Evolutionary conservation across 2,113 vertebrate genomes (phyloP).

Genomic region (Euleptes europaea): DNA sequence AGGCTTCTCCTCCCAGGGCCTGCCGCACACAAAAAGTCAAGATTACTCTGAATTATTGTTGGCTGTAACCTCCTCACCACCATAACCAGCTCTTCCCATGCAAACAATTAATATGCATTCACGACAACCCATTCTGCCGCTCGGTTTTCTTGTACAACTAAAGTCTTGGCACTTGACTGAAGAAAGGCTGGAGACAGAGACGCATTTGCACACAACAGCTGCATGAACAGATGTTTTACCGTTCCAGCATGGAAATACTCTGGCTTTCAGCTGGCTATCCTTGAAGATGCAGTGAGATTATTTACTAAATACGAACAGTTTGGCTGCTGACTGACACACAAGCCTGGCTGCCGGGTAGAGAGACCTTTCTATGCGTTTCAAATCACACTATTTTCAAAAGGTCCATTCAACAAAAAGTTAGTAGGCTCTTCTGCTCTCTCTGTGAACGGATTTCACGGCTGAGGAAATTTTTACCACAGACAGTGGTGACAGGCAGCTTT

Average conservation of each 20-base stretch:
- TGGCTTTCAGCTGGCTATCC: constrained; percentile 52
- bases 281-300: constrained; percentile 47
- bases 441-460: not conserved
- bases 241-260: constrained; percentile 47
- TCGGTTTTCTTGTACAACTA: constrained; percentile 71
- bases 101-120: constrained; percentile 61
- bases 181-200: constrained; percentile 65
- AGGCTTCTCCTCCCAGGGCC: not conserved
- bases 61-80: constrained; percentile 23
- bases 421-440: not conserved
- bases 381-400: not conserved
- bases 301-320: constrained; percentile 30
- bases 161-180: constrained; percentile 69
- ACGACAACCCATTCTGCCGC: constrained; percentile 65
- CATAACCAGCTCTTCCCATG: constrained; percentile 47
- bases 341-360: not conserved
- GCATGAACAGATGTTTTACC: constrained; percentile 64
- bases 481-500: not conserved
- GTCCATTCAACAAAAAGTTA: not conserved
- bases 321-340: constrained; percentile 21
- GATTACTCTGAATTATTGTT: not conserved
- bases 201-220: constrained; percentile 73
- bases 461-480: not conserved
- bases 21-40: not conserved
- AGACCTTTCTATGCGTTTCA: not conserved